A percentile compares a stretch with the other conserved stretches of the same genome.
Conservation (phyloP, 2,888 invertebrate genomes). For the Lasioglossum oenotherae region DNA sequence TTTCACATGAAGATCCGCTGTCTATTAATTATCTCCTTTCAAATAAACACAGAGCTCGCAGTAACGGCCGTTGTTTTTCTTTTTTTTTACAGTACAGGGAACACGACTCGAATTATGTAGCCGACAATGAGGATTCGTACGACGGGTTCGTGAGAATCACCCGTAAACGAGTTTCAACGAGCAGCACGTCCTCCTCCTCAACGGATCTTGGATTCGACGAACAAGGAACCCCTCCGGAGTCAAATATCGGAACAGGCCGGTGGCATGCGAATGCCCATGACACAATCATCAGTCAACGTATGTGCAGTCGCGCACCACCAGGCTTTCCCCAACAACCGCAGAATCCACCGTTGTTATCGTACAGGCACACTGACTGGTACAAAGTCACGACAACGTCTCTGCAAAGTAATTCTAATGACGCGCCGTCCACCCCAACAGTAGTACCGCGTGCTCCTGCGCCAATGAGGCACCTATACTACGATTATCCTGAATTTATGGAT, state of each 20-base stretch:
- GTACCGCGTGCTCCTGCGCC: conserved; percentile 41
- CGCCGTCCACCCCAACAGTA: accelerated
- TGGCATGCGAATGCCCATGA: background rate
- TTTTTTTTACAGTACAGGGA: conserved; percentile 15
- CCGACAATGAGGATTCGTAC: conserved; percentile 18
- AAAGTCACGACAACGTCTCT: too few species aligned
- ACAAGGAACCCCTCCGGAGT: background rate
- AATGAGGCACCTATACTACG: conserved; percentile 45
- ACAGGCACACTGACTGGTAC: background rate
- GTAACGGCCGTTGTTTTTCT: background rate
- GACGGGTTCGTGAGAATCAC: background rate
- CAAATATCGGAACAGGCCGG: background rate
- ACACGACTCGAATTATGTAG: conserved; percentile 2
- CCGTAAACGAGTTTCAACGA: conserved; percentile 1
- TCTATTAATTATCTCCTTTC: background rate
- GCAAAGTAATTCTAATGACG: background rate
- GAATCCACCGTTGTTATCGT: conserved; percentile 23
- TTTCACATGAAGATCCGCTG: background rate
- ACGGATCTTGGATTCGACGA: conserved; percentile 35
- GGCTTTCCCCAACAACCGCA: conserved; percentile 36
- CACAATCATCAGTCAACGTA: background rate
- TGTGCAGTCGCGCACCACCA: conserved; percentile 30
- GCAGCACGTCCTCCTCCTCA: conserved; percentile 25
- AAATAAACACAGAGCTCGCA: background rate
- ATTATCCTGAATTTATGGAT: conserved; percentile 52